Evolutionary conservation across 2,888 invertebrate genomes (phyloP), one percentile per base, ranked within the genome.

Genomic region (Stenolophus ochropezus): DNA sequence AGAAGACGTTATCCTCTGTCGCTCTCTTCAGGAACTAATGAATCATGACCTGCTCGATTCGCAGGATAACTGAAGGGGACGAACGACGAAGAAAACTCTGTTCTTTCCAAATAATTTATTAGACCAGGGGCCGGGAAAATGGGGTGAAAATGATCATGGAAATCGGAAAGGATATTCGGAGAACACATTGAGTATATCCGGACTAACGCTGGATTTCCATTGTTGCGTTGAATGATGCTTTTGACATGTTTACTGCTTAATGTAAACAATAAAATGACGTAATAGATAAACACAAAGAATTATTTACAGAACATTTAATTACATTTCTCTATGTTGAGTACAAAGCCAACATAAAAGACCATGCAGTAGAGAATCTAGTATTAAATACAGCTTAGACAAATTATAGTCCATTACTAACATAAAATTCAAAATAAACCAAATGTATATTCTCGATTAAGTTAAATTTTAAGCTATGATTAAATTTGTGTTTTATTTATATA

Each of bases 71-170:
- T 56, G 27, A 56, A 58, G 18, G 58, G 76, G 76, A 58, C 20
- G 58, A 27, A 56, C 25, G 58, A 58, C 20, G 58, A 27, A 56
- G 53, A 53, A 75, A 27, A 51, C 27, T 16, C 56, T 75, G 51
- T 27, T 75, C 56, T 56, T 75, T 51, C 53, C 33, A 56, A 56
- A 53, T 53, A 76, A 76, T 76, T 76, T 76, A 76, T 76, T 58
- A 33, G 56, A 1, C 5, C n/a, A 56, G 53, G 56, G 33, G 33
- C 16, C 6, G 14, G 56, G 42, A 76, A 76, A 76, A 76, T 76
- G 33, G 76, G 76, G 76, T 58, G 76, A 56, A 76, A 76, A 76
- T 76, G 56, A 76, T 58, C 76, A 58, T 58, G 58, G 76, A 76
- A 76, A 76, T 76, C 56, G 76, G 14, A 56, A 51, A 53, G 76